phyloP scores from a whole-genome alignment of 2,797 vertebrate genomes.

The Rallus crepitans region DNA sequence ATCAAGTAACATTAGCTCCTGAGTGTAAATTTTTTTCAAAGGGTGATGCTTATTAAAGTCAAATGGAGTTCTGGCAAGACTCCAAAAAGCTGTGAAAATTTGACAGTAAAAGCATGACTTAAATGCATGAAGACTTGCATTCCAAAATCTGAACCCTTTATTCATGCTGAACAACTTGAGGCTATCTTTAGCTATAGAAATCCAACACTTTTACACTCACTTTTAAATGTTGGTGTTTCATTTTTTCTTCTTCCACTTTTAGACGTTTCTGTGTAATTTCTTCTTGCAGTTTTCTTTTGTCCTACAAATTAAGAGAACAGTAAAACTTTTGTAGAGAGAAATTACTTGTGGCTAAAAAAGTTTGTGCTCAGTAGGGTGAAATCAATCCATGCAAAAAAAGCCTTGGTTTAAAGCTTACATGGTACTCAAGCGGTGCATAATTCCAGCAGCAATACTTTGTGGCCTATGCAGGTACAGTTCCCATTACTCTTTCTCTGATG shows the following conservation, averaged over 20 bases:
- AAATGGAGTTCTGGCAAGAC: conserved; percentile 18
- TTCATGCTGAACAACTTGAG: not conserved
- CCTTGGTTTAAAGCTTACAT: not conserved
- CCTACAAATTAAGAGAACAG: conserved; percentile 78
- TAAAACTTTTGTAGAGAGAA: not conserved
- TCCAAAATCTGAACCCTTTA: not conserved
- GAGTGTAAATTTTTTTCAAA: conserved; percentile 11
- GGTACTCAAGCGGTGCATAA: not conserved
- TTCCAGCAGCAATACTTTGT: not conserved
- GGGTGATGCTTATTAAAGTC: conserved; percentile 41
- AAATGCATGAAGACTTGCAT: conserved; percentile 32
- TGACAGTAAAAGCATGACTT: conserved; percentile 36
- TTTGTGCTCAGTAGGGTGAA: not conserved
- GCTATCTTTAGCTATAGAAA: not conserved
- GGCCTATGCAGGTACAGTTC: not conserved
- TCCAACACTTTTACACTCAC: conserved; percentile 76
- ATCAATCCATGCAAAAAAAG: not conserved
- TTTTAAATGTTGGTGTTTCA: conserved; percentile 95
- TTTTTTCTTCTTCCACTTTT: conserved; percentile 93
- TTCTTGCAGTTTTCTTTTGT: conserved; percentile 95
- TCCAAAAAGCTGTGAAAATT: conserved; percentile 29
- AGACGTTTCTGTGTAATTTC: conserved; percentile 91
- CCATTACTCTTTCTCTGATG: not conserved
- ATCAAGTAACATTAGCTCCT: conserved; percentile 36
- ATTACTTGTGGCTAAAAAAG: not conserved